Conservation (phyloP, 2,113 vertebrate genomes). For the Psilopogon haemacephalus region DNA sequence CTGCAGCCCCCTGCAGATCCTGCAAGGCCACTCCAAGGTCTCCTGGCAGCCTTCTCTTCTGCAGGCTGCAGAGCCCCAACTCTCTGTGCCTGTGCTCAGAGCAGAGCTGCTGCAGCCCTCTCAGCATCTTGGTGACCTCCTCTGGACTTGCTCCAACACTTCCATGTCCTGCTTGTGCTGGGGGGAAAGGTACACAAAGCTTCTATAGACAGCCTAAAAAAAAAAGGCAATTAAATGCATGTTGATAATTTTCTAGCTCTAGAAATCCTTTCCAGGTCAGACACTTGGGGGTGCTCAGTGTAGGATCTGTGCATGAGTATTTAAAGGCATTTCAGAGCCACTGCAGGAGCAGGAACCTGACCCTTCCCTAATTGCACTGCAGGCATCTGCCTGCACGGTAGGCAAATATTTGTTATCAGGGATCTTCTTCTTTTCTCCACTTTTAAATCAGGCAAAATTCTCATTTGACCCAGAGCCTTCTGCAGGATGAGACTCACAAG, state of each 20-base stretch:
- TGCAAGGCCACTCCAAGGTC: no score
- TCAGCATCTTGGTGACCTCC: no score
- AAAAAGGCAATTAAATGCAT: background rate
- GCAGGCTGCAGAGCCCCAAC: no score
- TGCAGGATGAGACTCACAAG: background rate
- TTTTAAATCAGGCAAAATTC: background rate
- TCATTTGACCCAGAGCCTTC: background rate
- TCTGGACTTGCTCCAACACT: no score
- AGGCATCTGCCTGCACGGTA: background rate
- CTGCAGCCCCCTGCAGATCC: no score
- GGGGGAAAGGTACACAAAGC: background rate
- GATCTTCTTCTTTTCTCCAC: background rate
- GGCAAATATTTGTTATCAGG: background rate
- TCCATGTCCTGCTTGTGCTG: no score
- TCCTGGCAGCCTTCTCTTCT: no score
- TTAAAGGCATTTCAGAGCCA: background rate
- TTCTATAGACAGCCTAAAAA: background rate
- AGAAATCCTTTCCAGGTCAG: background rate
- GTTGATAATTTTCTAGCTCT: background rate
- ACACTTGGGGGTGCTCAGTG: background rate
- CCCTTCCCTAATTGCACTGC: background rate
- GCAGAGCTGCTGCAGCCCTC: no score
- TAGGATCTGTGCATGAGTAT: conserved; percentile 1
- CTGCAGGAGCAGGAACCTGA: background rate
- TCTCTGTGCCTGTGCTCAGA: no score